Percentiles rank a stretch among this genome's conserved stretches.
Conservation (phyloP, 2,113 vertebrate genomes). For the Amblyornis subalaris region DNA sequence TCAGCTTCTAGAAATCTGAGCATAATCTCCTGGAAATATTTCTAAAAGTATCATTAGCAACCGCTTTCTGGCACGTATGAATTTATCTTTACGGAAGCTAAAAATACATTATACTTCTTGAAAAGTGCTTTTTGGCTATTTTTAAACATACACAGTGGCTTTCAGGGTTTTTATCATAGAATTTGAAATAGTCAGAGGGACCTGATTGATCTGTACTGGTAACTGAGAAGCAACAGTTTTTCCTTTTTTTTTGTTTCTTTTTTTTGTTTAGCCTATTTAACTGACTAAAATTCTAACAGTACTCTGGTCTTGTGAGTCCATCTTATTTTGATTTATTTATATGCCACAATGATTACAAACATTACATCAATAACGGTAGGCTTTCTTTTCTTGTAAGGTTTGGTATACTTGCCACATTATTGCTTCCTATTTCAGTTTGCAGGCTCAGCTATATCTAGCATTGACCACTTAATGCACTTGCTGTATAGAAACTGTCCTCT, state of each 20-base stretch:
- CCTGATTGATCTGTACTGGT: neutral
- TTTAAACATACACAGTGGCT: neutral
- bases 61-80: neutral
- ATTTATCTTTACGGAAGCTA: neutral
- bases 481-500: neutral
- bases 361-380: neutral
- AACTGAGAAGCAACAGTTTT: neutral
- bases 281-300: neutral
- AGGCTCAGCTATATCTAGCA: neutral
- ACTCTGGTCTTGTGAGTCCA: neutral
- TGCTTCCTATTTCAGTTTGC: neutral
- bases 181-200: neutral
- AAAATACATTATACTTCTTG: neutral
- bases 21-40: neutral
- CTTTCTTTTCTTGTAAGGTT: neutral
- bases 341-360: neutral
- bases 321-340: neutral
- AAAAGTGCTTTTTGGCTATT: neutral
- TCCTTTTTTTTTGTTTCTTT: neutral
- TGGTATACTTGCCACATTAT: rapidly evolving
- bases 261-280: neutral
- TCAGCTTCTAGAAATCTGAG: neutral
- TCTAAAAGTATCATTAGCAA: neutral
- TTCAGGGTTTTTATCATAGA: neutral
- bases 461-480: neutral